Evolutionary conservation across 2,797 vertebrate species (phyloP), one percentile per base, ranked within the genome.

Genomic region (Babyrousa celebensis): DNA sequence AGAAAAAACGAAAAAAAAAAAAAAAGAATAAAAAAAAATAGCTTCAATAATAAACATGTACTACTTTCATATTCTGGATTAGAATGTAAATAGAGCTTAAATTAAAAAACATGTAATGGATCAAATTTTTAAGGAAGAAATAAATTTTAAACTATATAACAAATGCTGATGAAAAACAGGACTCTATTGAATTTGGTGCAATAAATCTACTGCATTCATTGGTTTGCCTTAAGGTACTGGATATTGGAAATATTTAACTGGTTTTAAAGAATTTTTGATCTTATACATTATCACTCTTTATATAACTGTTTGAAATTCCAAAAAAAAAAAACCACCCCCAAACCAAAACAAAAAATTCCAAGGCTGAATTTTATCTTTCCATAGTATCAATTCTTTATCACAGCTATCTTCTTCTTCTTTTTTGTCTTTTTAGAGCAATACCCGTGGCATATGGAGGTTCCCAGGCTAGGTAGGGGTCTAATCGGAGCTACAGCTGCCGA

Each of bases 301-400:
- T 82, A 88, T 25, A 91, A 86, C 21, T 89, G 6, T 68, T 60
- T 96, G 86, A 96, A 86, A 87, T 67, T 80, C 23, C 82, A 65
- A 97, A 96, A 36, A 36, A 36, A n/a, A 36, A 36, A 36, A 36
- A 36, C 36, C 36, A 36, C 36, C 36, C 36, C 36, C 3, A 36
- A 36, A 36, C 36, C 36, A 36, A 36, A 36, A 36, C 82, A 65
- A 97, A 96, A 96, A 86, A 87, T 67, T 80, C 23, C 82, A 65
- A 97, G 95, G 84, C 25, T 93, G 29, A 95, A 91, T 80, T 65
- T 67, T 91, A 29, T 48, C 25, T 96, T 92, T 89, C 23, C 74
- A 8, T 32, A 29, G 18, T 82, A 91, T 15, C 63, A 92, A 94
- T 75, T 83, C 17, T 89, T 91, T 75, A 90, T 91, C 77, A 68